Percentiles rank a stretch among this genome's conserved stretches.
phyloP scores from a whole-genome alignment of 2,113 vertebrate species.

The Ictalurus punctatus region DNA sequence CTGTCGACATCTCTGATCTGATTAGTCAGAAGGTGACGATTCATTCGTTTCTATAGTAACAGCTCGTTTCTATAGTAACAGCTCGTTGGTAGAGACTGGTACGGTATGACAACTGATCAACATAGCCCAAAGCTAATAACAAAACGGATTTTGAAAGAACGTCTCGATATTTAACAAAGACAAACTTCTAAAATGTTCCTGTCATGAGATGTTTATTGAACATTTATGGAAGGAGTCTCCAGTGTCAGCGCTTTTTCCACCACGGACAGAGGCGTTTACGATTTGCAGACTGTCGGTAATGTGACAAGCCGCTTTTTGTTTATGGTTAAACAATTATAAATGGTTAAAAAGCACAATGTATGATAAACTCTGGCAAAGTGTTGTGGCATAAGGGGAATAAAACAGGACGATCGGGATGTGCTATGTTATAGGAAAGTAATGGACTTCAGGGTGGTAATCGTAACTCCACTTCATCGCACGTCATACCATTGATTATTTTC shows the following conservation, averaged over 20 bases:
- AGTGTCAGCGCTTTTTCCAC: background rate
- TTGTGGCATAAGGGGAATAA: background rate
- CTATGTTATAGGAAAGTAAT: background rate
- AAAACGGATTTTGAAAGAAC: background rate
- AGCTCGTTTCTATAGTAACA: background rate
- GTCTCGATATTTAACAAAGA: background rate
- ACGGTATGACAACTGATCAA: background rate
- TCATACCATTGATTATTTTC: background rate
- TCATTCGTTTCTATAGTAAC: no score
- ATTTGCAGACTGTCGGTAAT: background rate
- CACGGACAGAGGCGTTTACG: background rate
- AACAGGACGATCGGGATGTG: background rate
- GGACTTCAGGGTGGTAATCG: background rate
- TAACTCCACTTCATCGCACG: background rate
- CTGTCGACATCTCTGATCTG: background rate
- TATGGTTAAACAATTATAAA: background rate
- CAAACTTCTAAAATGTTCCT: background rate
- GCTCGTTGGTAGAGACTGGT: background rate
- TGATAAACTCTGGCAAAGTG: background rate
- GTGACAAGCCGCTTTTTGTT: no score
- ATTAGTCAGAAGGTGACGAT: background rate
- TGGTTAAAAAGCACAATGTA: background rate
- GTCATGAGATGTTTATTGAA: background rate
- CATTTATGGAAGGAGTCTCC: background rate
- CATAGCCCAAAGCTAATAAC: background rate